phyloP scores from a whole-genome alignment of 2,797 vertebrate genomes.

The Sebastiscus tertius region DNA sequence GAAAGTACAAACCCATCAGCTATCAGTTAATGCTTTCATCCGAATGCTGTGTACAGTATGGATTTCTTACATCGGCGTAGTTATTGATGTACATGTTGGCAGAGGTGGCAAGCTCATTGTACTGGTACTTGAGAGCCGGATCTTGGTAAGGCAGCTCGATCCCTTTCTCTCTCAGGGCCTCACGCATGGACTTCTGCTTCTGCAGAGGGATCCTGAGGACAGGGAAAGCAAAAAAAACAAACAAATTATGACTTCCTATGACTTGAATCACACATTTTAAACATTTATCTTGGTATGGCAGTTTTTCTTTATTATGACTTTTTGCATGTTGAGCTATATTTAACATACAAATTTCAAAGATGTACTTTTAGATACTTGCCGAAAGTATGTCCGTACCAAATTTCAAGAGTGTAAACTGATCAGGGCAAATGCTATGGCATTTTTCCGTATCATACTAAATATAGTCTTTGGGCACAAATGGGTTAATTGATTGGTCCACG shows the following conservation, averaged over 20 bases:
- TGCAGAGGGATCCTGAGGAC: constrained; percentile 77
- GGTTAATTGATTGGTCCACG: no score
- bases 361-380: no score
- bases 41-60: not conserved
- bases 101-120: constrained; percentile 19
- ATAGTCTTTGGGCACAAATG: no score
- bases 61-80: constrained; percentile 81
- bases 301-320: not conserved
- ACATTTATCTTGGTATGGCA: not conserved
- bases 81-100: constrained; percentile 79
- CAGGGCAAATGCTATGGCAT: no score
- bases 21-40: not conserved
- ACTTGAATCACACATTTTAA: not conserved
- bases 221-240: not conserved
- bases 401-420: no score
- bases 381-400: no score
- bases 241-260: not conserved
- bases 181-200: constrained; percentile 78
- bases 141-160: constrained; percentile 63
- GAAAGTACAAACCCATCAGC: not conserved
- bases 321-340: not conserved
- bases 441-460: no score
- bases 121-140: constrained; percentile 73
- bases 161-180: constrained; percentile 78
- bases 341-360: no score